A percentile compares a stretch with the other conserved stretches of the same genome.
Conservation (phyloP, 2,797 vertebrate genomes). For the Lagocephalus sceleratus region DNA sequence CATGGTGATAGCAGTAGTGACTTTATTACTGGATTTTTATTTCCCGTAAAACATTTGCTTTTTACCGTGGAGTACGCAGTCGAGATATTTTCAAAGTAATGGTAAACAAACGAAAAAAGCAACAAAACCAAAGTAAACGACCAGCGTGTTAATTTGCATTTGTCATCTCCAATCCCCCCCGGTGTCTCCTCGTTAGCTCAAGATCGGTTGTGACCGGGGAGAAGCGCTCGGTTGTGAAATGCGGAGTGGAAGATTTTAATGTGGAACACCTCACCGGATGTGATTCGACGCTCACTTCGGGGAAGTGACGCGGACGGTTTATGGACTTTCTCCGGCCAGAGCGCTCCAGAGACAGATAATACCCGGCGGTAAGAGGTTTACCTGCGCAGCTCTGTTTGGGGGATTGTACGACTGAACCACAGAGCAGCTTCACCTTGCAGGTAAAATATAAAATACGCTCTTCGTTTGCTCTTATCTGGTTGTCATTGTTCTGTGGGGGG, state of each 20-base stretch:
- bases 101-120: too few relatives aligned
- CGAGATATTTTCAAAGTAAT: too few relatives aligned
- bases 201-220: neutral
- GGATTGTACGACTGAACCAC: slow-evolving; percentile 24
- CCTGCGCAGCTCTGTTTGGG: slow-evolving; percentile 12
- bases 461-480: neutral
- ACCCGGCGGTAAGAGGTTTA: slow-evolving; percentile 60
- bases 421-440: slow-evolving; percentile 10
- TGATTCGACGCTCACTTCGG: accelerated
- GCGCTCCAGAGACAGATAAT: slow-evolving; percentile 15
- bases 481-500: neutral
- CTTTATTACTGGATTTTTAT: too few relatives aligned
- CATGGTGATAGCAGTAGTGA: too few relatives aligned
- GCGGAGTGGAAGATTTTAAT: slow-evolving; percentile 14
- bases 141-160: too few relatives aligned
- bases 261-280: slow-evolving; percentile 16
- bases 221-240: neutral
- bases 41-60: too few relatives aligned
- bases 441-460: slow-evolving; percentile 45
- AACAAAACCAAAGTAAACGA: too few relatives aligned
- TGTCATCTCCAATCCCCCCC: too few relatives aligned
- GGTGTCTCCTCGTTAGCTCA: neutral
- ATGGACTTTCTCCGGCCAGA: slow-evolving; percentile 30
- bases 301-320: neutral
- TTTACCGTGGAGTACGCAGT: too few relatives aligned